Conservation (phyloP, 2,888 invertebrate species). For the Callyntrura guangdongensis region DNA sequence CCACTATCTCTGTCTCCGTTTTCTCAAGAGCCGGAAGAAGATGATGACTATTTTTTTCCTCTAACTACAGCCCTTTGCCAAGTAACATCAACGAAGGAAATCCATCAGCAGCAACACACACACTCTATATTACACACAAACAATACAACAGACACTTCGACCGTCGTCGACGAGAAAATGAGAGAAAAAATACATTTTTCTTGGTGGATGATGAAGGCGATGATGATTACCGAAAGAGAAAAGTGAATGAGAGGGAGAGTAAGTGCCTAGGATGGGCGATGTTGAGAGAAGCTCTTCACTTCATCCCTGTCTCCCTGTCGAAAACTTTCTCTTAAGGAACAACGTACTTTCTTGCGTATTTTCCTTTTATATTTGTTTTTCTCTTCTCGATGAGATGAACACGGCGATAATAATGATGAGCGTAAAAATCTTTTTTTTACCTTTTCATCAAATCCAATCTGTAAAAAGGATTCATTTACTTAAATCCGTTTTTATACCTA, state of each 20-base stretch:
- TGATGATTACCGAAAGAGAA: background rate
- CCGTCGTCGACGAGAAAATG: no score
- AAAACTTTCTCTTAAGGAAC: no score
- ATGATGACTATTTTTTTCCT: slow-evolving; percentile 53
- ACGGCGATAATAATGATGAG: slow-evolving; percentile 1
- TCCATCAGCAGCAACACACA: slow-evolving; percentile 54
- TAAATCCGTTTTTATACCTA: no score
- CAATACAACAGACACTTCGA: slow-evolving; percentile 3
- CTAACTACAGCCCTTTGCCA: background rate
- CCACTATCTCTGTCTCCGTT: slow-evolving; percentile 9
- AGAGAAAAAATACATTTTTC: no score
- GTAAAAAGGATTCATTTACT: slow-evolving; percentile 8
- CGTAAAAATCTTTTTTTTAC: slow-evolving; percentile 8
- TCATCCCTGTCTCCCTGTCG: background rate
- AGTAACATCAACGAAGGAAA: slow-evolving; percentile 73
- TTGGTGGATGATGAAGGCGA: background rate
- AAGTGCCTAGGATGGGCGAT: background rate
- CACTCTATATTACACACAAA: background rate
- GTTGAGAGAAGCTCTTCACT: background rate
- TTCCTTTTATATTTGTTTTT: background rate
- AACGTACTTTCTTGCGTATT: no score
- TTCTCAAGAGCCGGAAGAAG: slow-evolving; percentile 58
- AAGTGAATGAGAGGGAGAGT: background rate
- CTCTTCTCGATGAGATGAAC: background rate
- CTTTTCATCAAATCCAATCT: slow-evolving; percentile 24